Conservation (phyloP, 2,888 invertebrate genomes). For the Macrophya alboannulata region DNA sequence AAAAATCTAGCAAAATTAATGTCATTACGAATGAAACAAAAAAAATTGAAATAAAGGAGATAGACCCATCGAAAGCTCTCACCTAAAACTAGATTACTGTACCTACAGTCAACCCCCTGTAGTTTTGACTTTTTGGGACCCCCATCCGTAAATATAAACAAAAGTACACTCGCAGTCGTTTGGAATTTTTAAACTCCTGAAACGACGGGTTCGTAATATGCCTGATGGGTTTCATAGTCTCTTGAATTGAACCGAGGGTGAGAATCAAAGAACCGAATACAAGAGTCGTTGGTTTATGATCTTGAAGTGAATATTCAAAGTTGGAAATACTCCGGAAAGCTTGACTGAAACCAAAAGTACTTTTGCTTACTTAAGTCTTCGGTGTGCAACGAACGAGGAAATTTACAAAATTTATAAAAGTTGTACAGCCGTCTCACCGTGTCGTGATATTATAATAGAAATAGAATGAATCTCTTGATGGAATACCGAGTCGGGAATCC, state of each 20-base stretch:
- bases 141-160: neutral
- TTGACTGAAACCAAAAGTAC: neutral
- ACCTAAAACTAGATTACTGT: neutral
- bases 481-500: constrained; percentile 13
- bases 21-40: neutral
- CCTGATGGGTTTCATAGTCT: neutral
- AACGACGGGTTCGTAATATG: constrained; percentile 4
- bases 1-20: neutral
- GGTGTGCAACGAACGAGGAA: neutral
- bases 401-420: neutral
- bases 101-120: neutral
- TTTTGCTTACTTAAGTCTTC: neutral
- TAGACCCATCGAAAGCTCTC: neutral
- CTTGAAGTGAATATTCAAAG: neutral
- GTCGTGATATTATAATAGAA: neutral
- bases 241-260: neutral
- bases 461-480: constrained; percentile 29
- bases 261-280: constrained; percentile 4
- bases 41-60: no score
- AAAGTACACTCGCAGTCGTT: neutral
- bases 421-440: neutral
- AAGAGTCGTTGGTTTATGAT: neutral
- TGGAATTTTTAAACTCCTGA: neutral
- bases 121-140: neutral
- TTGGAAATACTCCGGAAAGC: neutral